Evolutionary conservation across 1,140 invertebrate species (phyloP).

Genomic region (Metaphire vulgaris): DNA sequence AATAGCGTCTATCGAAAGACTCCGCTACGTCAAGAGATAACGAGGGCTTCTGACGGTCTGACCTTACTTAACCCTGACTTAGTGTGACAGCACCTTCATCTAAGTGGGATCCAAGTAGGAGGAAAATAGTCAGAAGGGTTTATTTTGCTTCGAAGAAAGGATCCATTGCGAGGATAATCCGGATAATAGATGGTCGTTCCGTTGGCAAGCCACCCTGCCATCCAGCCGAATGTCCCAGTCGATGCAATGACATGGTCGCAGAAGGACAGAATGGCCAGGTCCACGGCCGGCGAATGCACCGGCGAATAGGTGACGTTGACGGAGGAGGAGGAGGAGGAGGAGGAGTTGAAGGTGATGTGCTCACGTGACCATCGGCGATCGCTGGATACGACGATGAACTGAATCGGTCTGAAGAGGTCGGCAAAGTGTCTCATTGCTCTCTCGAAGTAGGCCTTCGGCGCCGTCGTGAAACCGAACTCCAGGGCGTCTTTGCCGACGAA

Average conservation of each 20-base stretch:
- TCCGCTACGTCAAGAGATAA: too few species aligned
- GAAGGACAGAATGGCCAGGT: conserved; percentile 59
- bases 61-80: too few species aligned
- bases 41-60: too few species aligned
- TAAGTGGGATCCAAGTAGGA: conserved; percentile 20
- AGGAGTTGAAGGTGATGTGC: not conserved
- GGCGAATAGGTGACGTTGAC: too few species aligned
- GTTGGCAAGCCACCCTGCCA: conserved; percentile 57
- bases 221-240: conserved; percentile 63
- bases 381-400: not conserved
- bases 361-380: too few species aligned
- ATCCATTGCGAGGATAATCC: conserved; percentile 32
- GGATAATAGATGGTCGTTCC: conserved; percentile 32
- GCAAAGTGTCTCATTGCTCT: conserved; percentile 9
- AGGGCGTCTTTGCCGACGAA: not conserved
- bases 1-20: too few species aligned
- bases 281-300: too few species aligned
- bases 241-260: conserved; percentile 64
- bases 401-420: not conserved
- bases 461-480: not conserved
- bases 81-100: too few species aligned
- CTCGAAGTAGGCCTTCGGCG: conserved; percentile 7
- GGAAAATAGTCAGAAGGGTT: conserved; percentile 10
- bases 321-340: too few species aligned
- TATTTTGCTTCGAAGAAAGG: not conserved